Base-by-base conservation (phyloP, 2,113 vertebrate genomes). In the Sclerurus mexicanus region DNA sequence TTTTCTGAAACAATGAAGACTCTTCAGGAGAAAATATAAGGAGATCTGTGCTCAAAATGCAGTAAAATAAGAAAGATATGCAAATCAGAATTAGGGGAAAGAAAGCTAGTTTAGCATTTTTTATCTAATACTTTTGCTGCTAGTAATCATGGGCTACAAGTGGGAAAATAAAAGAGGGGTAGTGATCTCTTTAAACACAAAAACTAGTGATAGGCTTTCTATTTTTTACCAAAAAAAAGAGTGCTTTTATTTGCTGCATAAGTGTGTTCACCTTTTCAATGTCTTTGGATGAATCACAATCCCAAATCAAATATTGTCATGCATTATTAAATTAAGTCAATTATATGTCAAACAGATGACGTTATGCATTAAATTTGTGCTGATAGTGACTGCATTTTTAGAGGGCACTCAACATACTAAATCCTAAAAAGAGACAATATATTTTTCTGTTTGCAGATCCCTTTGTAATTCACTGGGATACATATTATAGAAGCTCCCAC, bases 261-360 rank as follows among this genome's bases (percentile, higher is more conserved):
- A 82, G 7, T 66, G 35, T 67, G 30, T 59, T 91, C 71, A 85
- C 22, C 77, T 96, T 82, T 89, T 85, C 53, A 74, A 69, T 74
- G 59, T 87, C 42, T 95, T 88, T 75, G 60, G 44, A 90, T 59
- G 88, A 89, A 85, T 64, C 28, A 69, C 68, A 92, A 60, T 83
- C 87, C 72, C 67, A 96, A 96, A 95, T 94, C 47, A 94, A 95
- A 90, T 95, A 92, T 80, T 92, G 85, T 89, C 79, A 96, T 90
- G 52, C 47, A 92, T 83, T 95, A 95, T 95, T 94, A 92, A 95
- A 93, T 95, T 91, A 95, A 95, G 75, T 63, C 93, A 93, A 72
- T 90, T 96, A 90, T 83, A 39, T 93, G 88, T 95, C 95, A 96
- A 95, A 93, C 59, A 92, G 79, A 95, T 94, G 86, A 96, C 3